phyloP scores from a whole-genome alignment of 2,797 vertebrate species.

The Sebastes flavidus region DNA sequence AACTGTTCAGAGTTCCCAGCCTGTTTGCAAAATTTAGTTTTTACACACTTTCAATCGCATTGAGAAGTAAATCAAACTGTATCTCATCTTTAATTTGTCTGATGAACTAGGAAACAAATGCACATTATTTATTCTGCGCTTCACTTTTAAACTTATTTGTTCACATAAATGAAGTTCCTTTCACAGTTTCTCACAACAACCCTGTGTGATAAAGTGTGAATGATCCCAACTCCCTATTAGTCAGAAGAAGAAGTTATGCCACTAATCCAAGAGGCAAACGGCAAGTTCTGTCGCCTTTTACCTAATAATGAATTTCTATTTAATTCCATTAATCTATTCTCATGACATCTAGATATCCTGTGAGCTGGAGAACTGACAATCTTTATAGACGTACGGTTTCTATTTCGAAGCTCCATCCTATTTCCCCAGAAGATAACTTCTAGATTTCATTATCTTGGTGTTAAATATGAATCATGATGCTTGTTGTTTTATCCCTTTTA shows the following conservation, averaged over 20 bases:
- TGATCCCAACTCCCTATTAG: neutral
- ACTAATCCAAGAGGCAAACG: neutral
- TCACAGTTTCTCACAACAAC: neutral
- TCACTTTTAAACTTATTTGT: neutral
- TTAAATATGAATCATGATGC: neutral
- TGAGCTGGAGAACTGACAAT: neutral
- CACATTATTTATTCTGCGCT: neutral
- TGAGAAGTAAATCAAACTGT: neutral
- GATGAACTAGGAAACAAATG: neutral
- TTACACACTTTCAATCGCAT: neutral
- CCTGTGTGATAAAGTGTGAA: neutral
- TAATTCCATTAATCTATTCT: neutral
- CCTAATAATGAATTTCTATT: neutral
- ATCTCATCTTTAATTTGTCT: neutral
- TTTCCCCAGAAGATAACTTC: neutral
- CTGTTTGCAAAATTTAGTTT: neutral
- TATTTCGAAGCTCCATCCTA: neutral
- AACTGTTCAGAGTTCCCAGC: neutral
- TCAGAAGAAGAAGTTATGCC: neutral
- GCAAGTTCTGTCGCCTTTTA: neutral
- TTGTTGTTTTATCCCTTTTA: neutral
- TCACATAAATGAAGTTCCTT: neutral
- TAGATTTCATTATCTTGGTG: slow-evolving; percentile 15
- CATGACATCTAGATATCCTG: neutral
- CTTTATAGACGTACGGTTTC: neutral